Evolutionary conservation across 2,888 invertebrate species (phyloP), one percentile per base, ranked within the genome.

Genomic region (Argyresthia goedartella): DNA sequence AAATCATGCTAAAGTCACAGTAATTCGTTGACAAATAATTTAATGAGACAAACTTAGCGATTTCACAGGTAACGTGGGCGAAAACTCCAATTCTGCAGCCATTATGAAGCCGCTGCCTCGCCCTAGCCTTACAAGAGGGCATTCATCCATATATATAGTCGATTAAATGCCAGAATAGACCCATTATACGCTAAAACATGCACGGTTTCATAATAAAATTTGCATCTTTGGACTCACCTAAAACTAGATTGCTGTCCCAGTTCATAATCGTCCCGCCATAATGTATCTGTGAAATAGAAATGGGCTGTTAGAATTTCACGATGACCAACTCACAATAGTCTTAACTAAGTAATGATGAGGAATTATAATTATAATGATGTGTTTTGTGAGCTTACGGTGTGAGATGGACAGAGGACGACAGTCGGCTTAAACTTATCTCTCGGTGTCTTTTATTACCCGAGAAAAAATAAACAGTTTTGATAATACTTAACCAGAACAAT

Each of bases 261-360:
- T 70, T 82, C 81, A 82, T 82, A 80, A 81, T 71, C 75, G 73
- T 62, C 59, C 61, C 65, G 69, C 68, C 81, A 82, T 82, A 65
- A 74, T 63, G 61, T 63, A 78, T 74, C 85, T 84, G 84, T 46
- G 25, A 6, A 25, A 25, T 4, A 25, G 25, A 25, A 25, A 6
- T 25, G 2, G 25, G 25, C 25, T 25, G 25, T 25, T 25, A 25
- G 25, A 2, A 25, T 25, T 25, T 25, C 25, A 25, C 6, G 6
- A 25, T 25, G 25, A 25, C 25, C n/a, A 34, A 50, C 14, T n/a
- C n/a, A n/a, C n/a, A n/a, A n/a, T n/a, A n/a, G n/a, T n/a, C n/a
- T n/a, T n/a, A n/a, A n/a, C n/a, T n/a, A n/a, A n/a, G n/a, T n/a
- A n/a, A n/a, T n/a, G n/a, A n/a, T n/a, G n/a, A n/a, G n/a, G 41